Evolutionary conservation across 2,888 invertebrate species (phyloP).

Genomic region (Torymus aiolomorphi): DNA sequence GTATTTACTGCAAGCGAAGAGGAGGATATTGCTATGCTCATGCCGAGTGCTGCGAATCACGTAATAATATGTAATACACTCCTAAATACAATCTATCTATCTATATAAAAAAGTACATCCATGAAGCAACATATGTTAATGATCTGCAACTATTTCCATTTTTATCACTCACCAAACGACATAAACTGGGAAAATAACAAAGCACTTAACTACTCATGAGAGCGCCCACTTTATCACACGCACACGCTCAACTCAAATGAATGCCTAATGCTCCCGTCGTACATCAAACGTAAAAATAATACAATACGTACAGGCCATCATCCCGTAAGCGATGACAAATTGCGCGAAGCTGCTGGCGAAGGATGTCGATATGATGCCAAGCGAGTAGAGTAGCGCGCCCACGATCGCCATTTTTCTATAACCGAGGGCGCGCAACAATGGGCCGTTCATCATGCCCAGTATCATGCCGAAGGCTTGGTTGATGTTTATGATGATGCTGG

Average conservation of each 20-base stretch:
- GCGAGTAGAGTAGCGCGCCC: constrained; percentile 78
- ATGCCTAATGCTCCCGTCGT: too few species aligned
- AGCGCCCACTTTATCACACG: too few species aligned
- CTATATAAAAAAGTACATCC: too few species aligned
- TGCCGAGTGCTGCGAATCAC: constrained; percentile 79
- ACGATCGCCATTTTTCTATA: constrained; percentile 81
- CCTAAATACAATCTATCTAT: too few species aligned
- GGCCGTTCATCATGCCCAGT: constrained; percentile 82
- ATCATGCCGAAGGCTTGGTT: constrained; percentile 84
- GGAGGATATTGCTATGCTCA: constrained; percentile 79
- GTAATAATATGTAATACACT: background rate
- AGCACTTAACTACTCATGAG: too few species aligned
- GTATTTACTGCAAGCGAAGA: constrained; percentile 82
- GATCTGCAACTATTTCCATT: too few species aligned
- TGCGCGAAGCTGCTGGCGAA: constrained; percentile 78
- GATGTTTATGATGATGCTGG: constrained; percentile 80
- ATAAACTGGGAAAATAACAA: too few species aligned
- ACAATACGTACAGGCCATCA: constrained; percentile 82
- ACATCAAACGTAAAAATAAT: too few species aligned
- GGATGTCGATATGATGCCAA: constrained; percentile 80
- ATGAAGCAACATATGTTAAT: too few species aligned
- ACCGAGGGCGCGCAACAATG: constrained; percentile 79
- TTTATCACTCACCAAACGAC: too few species aligned
- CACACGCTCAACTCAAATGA: too few species aligned
- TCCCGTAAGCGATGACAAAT: constrained; percentile 82